Conservation (phyloP, 2,888 invertebrate genomes). For the Pristionchus japonicus region DNA sequence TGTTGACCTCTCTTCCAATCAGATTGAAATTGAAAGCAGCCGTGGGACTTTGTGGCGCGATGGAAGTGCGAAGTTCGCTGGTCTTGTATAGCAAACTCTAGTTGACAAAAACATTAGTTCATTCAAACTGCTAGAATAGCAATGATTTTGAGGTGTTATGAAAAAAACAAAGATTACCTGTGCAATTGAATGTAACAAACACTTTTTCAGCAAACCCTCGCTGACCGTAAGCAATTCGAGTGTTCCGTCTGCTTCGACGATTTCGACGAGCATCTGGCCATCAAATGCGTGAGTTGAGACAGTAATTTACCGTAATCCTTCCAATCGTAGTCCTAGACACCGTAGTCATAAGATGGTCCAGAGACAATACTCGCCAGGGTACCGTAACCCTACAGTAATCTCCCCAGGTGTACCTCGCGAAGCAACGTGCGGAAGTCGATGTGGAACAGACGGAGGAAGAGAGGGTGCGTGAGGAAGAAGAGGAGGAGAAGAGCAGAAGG, state of each 20-base stretch:
- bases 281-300: conserved; percentile 5
- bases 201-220: background rate
- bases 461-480: background rate
- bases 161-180: no score
- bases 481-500: background rate
- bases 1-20: no score
- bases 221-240: background rate
- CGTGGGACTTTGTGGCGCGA: no score
- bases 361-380: background rate
- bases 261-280: conserved; percentile 43
- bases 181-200: no score
- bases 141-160: no score
- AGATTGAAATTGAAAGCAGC: no score
- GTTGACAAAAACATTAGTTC: no score
- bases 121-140: no score
- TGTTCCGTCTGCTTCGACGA: conserved; percentile 30
- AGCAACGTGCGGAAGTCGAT: background rate
- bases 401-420: background rate
- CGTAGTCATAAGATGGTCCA: no score
- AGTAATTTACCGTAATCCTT: background rate
- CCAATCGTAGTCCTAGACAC: no score
- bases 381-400: background rate
- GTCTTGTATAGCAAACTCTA: no score
- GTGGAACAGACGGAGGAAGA: background rate
- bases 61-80: no score